A percentile compares a stretch with the other conserved stretches of the same genome.
Evolutionary conservation across 2,888 invertebrate genomes (phyloP).

Genomic region (Metallyticus violacea): DNA sequence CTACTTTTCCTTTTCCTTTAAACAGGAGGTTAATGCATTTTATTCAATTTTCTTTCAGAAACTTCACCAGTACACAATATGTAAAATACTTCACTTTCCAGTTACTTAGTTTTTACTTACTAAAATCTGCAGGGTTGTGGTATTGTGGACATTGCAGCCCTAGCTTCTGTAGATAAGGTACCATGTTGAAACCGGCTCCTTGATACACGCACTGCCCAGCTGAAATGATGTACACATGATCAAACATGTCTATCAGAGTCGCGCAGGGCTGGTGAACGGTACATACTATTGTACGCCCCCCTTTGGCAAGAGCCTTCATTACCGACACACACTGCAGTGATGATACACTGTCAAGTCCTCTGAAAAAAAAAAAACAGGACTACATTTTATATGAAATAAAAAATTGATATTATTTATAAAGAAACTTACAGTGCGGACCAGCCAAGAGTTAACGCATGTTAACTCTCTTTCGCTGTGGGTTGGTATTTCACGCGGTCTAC

Average conservation of each 20-base stretch:
- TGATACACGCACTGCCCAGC: constrained; percentile 57
- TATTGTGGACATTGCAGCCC: constrained; percentile 56
- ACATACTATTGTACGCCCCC: constrained; percentile 56
- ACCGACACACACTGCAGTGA: constrained; percentile 53
- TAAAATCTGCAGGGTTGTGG: constrained; percentile 62
- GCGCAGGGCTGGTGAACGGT: constrained; percentile 61
- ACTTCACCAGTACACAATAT: no score
- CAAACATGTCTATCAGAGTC: constrained; percentile 57
- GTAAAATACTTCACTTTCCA: no score
- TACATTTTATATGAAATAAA: no score
- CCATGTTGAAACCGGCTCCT: constrained; percentile 50
- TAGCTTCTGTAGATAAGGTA: constrained; percentile 53
- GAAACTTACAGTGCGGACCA: no score
- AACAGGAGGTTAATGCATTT: no score
- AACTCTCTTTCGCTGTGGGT: no score
- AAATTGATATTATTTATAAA: no score
- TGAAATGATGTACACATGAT: constrained; percentile 55
- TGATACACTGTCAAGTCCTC: constrained; percentile 56
- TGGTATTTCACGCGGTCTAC: no score
- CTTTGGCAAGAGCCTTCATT: constrained; percentile 51
- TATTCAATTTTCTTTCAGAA: no score
- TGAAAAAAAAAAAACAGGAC: constrained; percentile 48
- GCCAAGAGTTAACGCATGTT: no score
- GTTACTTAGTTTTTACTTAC: no score
- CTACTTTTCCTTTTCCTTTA: no score